phyloP scores from a whole-genome alignment of 1,140 invertebrate species.

The Kradibia gibbosae region DNA sequence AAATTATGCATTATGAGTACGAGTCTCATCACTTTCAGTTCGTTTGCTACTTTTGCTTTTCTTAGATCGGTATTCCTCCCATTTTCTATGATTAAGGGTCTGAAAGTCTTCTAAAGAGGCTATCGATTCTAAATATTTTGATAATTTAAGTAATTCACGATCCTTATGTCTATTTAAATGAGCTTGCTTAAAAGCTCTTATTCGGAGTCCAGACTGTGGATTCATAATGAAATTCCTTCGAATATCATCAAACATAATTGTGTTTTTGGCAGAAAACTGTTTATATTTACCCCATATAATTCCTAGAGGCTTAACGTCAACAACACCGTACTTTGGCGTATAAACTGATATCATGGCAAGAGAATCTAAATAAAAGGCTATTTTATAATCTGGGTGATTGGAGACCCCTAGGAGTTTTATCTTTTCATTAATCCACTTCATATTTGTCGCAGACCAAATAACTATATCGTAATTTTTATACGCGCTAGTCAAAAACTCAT shows the following conservation, averaged over 20 bases:
- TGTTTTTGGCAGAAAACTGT: slow-evolving; percentile 91
- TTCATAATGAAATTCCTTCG: slow-evolving; percentile 98
- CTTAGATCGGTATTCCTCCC: slow-evolving; percentile 85
- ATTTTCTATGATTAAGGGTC: slow-evolving; percentile 89
- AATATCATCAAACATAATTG: slow-evolving; percentile 99
- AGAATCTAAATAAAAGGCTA: slow-evolving; percentile 92
- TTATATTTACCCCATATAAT: slow-evolving; percentile 97
- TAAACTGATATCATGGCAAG: slow-evolving; percentile 96
- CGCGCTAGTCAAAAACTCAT: slow-evolving; percentile 94
- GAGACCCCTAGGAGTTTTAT: slow-evolving; percentile 93
- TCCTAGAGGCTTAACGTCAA: slow-evolving; percentile 94
- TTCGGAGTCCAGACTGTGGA: slow-evolving; percentile 92
- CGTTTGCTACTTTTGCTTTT: slow-evolving; percentile 54
- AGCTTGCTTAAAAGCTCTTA: slow-evolving; percentile 91
- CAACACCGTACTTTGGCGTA: slow-evolving; percentile 89
- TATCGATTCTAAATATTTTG: slow-evolving; percentile 90
- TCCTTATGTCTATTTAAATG: slow-evolving; percentile 90
- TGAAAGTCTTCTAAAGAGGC: slow-evolving; percentile 88
- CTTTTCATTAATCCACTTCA: slow-evolving; percentile 99
- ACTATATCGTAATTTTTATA: slow-evolving; percentile 92
- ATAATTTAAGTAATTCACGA: slow-evolving; percentile 86
- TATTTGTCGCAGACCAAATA: slow-evolving; percentile 96
- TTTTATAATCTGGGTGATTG: slow-evolving; percentile 89
- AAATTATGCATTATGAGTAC: slow-evolving; percentile 37
- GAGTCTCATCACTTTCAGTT: slow-evolving; percentile 43